A percentile compares a stretch with the other conserved stretches of the same genome.
phyloP scores from a whole-genome alignment of 2,797 vertebrate genomes.

The Sphenopsis melanotis region DNA sequence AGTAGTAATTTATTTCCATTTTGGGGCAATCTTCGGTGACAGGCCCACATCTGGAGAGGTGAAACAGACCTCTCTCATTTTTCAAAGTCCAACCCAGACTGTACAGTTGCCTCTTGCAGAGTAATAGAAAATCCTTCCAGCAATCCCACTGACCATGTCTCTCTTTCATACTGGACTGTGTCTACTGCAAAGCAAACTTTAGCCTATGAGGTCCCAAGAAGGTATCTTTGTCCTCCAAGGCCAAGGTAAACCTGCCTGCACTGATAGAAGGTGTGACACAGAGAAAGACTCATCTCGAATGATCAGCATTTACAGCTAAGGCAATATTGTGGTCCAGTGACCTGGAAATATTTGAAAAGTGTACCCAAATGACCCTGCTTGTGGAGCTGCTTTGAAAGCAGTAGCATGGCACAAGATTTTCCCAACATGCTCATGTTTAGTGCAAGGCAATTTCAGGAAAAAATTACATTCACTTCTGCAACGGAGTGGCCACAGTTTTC shows the following conservation, averaged over 20 bases:
- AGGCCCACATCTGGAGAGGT: not conserved
- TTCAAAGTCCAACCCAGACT: not conserved
- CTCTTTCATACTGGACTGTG: not conserved
- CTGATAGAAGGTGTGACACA: not conserved
- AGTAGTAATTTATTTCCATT: not conserved
- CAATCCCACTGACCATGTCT: not conserved
- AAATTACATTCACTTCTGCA: not conserved
- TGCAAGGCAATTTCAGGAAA: not conserved
- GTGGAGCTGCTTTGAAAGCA: not conserved
- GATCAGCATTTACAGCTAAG: not conserved
- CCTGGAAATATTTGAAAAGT: not conserved
- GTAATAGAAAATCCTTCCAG: not conserved
- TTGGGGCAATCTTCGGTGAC: not conserved
- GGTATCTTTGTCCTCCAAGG: not conserved
- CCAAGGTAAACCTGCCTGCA: not conserved
- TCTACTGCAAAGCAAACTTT: not conserved
- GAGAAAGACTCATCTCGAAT: not conserved
- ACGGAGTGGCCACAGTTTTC: not conserved
- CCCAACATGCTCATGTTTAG: rapidly evolving
- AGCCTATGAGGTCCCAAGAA: not conserved
- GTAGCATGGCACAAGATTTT: not conserved
- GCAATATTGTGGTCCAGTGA: not conserved
- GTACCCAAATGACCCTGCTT: not conserved
- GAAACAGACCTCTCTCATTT: not conserved
- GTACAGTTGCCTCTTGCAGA: not conserved